Evolutionary conservation across 2,888 invertebrate species (phyloP), one percentile per base, ranked within the genome.

Genomic region (Lycophotia porphyrea): DNA sequence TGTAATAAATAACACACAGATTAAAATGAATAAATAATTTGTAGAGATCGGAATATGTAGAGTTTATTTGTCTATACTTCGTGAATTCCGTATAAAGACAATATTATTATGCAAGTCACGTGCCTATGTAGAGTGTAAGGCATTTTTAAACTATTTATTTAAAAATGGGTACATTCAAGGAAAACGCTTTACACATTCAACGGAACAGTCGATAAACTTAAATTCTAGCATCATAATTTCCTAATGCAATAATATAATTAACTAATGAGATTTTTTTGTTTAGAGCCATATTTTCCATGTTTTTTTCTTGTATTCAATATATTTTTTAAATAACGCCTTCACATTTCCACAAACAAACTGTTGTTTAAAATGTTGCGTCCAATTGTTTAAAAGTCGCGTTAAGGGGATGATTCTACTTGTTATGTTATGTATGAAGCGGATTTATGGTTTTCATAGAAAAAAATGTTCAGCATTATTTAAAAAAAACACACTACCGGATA

Each of bases 241-340:
- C 42, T 42, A 42, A 42, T 42, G 15, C 42, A 42, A 15, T 42
- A 47, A 47, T 21, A 13, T 31, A 55, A 66, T n/a, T 44, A 58
- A 21, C 11, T 55, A 69, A 60, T 80, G 84, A 72, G 80, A 84
- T 81, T 81, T 47, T 60, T 60, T 73, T 49, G 18, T 65, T 71
- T 42, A 69, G 49, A 58, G 0, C 8, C 21, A 36, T 58, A 18
- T 4, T 31, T 36, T 42, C 5, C 31, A 39, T 24, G 31, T n/a
- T 11, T 18, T 47, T 39, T 27, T 18, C 31, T 52, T 55, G 31
- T 24, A 47, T 70, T 47, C 21, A 58, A 58, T 31, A 11, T 15
- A 31, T n/a, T n/a, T n/a, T n/a, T n/a, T n/a, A n/a, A n/a, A n/a
- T n/a, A n/a, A n/a, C 1, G n/a, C 24, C 34, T 13, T 36, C 31